Percentiles rank a stretch among this genome's conserved stretches.
phyloP scores from a whole-genome alignment of 2,888 invertebrate species.

The Bimastos eiseni region DNA sequence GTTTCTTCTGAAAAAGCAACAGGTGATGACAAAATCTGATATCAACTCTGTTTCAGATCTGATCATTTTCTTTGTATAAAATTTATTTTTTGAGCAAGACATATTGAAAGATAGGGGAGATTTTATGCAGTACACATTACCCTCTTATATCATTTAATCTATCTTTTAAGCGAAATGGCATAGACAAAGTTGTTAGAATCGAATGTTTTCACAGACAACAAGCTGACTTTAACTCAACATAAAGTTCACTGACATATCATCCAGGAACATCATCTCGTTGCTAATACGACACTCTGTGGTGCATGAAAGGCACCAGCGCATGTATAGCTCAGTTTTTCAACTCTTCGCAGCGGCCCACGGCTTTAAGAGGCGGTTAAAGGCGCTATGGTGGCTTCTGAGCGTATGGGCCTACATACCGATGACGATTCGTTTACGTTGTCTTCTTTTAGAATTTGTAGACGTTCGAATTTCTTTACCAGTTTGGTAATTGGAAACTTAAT shows the following conservation, averaged over 20 bases:
- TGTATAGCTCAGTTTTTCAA: not conserved
- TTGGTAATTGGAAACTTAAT: not conserved
- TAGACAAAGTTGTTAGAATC: not conserved
- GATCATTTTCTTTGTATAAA: not conserved
- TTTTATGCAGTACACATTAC: not conserved
- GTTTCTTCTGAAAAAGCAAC: not conserved
- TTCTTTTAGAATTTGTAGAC: not conserved
- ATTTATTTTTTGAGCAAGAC: not conserved
- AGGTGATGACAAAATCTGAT: not conserved
- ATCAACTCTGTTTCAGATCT: not conserved
- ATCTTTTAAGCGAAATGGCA: not conserved
- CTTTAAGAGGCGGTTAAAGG: too few relatives aligned
- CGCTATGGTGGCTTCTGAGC: not conserved
- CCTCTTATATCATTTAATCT: not conserved
- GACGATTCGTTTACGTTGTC: not conserved
- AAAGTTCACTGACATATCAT: too few relatives aligned
- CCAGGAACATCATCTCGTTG: not conserved
- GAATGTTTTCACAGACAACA: not conserved
- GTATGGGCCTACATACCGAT: not conserved
- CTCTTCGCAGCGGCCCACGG: too few relatives aligned
- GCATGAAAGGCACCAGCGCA: not conserved
- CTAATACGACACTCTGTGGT: not conserved
- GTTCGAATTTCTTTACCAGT: not conserved
- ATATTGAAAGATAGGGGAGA: not conserved
- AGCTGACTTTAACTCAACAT: too few relatives aligned